Conservation (phyloP, 2,113 vertebrate genomes). For the Microcebus murinus region DNA sequence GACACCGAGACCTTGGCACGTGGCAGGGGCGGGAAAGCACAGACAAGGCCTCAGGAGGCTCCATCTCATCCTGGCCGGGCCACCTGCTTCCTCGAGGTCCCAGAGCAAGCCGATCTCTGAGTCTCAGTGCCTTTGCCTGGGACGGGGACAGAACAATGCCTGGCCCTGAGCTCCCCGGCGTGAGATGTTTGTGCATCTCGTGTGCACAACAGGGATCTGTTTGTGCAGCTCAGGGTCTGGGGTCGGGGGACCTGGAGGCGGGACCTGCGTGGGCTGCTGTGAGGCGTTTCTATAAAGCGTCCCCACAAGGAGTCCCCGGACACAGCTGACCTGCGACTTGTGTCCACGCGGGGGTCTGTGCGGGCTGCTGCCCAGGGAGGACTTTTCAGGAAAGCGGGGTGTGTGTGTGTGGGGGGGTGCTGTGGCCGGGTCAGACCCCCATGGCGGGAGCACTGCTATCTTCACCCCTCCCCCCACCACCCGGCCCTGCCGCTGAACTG, state of each 20-base stretch:
- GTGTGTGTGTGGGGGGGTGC: background rate
- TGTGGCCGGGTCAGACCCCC: background rate
- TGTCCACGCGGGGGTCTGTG: background rate
- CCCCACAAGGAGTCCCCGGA: background rate
- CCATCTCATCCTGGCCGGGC: background rate
- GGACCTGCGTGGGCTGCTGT: background rate
- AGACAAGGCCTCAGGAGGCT: background rate
- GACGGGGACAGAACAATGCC: background rate
- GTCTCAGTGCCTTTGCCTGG: background rate
- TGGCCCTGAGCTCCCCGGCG: background rate
- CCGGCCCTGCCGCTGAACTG: background rate
- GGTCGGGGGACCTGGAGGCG: background rate
- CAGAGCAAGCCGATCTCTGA: background rate
- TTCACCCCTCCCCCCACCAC: background rate
- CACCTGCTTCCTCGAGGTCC: background rate
- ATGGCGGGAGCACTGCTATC: background rate
- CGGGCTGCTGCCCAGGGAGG: background rate
- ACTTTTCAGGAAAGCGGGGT: background rate
- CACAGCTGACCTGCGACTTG: rapidly evolving
- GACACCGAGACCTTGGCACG: too few relatives aligned
- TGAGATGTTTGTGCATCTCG: background rate
- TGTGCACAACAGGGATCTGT: too few relatives aligned
- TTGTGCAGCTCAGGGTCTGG: background rate
- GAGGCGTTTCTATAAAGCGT: background rate
- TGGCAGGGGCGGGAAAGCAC: too few relatives aligned